phyloP scores from a whole-genome alignment of 1,140 invertebrate species.

The Odontomachus brunneus region DNA sequence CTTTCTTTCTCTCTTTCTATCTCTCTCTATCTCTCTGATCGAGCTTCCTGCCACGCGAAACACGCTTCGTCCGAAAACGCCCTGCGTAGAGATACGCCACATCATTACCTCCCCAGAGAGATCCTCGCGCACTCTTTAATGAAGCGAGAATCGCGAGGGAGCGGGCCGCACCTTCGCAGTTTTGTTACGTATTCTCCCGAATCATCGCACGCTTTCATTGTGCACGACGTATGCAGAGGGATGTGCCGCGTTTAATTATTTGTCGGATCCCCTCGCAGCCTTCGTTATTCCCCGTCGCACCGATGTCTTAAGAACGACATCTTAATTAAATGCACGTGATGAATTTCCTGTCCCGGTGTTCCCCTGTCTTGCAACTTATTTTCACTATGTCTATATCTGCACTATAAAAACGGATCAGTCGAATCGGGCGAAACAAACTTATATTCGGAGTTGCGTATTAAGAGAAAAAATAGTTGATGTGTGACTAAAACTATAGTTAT shows the following conservation, averaged over 20 bases:
- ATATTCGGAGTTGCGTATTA: no score
- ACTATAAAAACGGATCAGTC: background rate
- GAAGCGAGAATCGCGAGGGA: constrained; percentile 44
- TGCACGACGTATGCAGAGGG: background rate
- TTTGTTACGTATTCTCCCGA: constrained; percentile 18
- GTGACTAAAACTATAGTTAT: no score
- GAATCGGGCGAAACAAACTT: no score
- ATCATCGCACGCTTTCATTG: constrained; percentile 23
- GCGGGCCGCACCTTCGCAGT: constrained; percentile 37
- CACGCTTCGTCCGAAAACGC: constrained; percentile 21
- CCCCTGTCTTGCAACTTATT: background rate
- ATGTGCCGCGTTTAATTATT: constrained; percentile 36
- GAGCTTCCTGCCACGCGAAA: constrained; percentile 46
- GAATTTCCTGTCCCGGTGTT: background rate
- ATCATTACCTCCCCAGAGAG: constrained; percentile 21
- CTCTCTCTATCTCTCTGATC: no score
- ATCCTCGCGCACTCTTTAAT: constrained; percentile 49
- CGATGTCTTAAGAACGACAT: background rate
- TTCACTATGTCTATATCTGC: background rate
- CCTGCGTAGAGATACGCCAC: background rate
- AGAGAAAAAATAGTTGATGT: no score
- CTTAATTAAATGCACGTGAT: constrained; percentile 14
- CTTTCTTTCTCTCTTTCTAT: background rate
- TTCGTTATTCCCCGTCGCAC: constrained; percentile 23
- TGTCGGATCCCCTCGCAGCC: background rate